Evolutionary conservation across 1,140 invertebrate genomes (phyloP).

Genomic region (Anastrepha ludens): DNA sequence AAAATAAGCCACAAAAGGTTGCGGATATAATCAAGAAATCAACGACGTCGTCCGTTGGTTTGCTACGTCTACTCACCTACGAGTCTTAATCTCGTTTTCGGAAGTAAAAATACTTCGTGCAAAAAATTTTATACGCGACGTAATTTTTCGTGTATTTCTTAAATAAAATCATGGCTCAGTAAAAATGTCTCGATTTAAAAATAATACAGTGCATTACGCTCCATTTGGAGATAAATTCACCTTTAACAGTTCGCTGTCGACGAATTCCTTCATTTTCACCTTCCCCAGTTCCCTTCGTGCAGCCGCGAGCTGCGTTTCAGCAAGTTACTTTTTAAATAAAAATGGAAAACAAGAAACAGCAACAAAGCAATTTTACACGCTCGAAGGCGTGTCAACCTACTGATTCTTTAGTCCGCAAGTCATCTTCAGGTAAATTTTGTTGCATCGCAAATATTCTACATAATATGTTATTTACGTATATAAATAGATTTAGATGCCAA

Average conservation of each 20-base stretch:
- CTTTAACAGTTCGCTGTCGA: conserved; percentile 51
- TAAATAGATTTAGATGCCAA: conserved; percentile 66
- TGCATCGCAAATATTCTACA: not conserved
- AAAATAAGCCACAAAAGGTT: not conserved
- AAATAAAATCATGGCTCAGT: conserved; percentile 83
- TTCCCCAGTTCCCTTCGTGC: conserved; percentile 20
- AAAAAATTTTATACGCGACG: conserved; percentile 12
- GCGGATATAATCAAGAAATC: conserved; percentile 1
- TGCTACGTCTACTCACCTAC: conserved; percentile 30
- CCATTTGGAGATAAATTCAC: conserved; percentile 80
- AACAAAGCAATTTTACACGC: conserved; percentile 65
- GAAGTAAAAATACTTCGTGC: conserved; percentile 27
- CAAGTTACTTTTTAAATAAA: conserved; percentile 57
- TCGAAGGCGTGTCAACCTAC: conserved; percentile 61
- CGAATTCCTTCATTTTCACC: conserved; percentile 64
- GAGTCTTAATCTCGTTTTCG: conserved; percentile 43
- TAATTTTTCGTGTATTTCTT: conserved; percentile 57
- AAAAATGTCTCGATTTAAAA: conserved; percentile 81
- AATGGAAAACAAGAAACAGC: conserved; percentile 64
- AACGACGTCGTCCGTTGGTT: conserved; percentile 22
- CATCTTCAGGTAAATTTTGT: conserved; percentile 64
- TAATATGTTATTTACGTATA: conserved; percentile 23
- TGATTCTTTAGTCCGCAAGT: conserved; percentile 65
- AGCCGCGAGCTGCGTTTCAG: conserved; percentile 30
- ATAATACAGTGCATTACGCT: conserved; percentile 76